Base-by-base conservation (phyloP, 2,113 vertebrate species). In the Arizona elegans region DNA sequence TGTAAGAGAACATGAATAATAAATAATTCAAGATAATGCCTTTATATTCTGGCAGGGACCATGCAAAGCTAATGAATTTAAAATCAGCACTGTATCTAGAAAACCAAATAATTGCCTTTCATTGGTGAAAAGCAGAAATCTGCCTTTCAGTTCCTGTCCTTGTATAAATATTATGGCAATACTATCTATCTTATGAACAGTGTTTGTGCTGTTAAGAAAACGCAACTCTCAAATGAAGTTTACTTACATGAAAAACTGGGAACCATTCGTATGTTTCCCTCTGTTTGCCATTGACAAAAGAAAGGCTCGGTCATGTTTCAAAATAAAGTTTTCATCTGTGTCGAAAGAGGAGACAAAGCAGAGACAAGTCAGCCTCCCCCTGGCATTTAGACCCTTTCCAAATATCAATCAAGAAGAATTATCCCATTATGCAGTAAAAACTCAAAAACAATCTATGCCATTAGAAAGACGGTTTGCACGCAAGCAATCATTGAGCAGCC, bases 211-310 rank as follows among this genome's bases (percentile, higher is more conserved):
- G 89, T 91, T 94, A 96, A 95, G 96, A 97, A 96, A 97, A 95
- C 94, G 96, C 92, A 26, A 92, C 62, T 97, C 93, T 43, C 54
- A 1, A 85, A 94, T 94, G 86, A 95, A 38, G 95, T 90, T 95
- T 98, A 98, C 99, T 99, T 98, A 99, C 99, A 99, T 99, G 97
- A 99, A 99, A 96, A 99, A 99, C 98, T 99, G 99, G 93, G 99
- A 99, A 95, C 99, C 99, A 97, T 99, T 99, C 95, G 99, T 99
- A 98, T 99, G 98, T 97, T 99, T 99, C 97, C 99, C 99, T 94
- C 99, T 98, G 97, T 99, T 99, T 98, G 99, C 99, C 99, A 99
- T 99, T 95, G 99, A 99, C 98, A 99, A 97, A 97, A 99, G 99
- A 98, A 99, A 99, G 94, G 99, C 98, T 98, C 98, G 98, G 98